phyloP scores from a whole-genome alignment of 2,888 invertebrate genomes.

The Dryobotodes eremita region DNA sequence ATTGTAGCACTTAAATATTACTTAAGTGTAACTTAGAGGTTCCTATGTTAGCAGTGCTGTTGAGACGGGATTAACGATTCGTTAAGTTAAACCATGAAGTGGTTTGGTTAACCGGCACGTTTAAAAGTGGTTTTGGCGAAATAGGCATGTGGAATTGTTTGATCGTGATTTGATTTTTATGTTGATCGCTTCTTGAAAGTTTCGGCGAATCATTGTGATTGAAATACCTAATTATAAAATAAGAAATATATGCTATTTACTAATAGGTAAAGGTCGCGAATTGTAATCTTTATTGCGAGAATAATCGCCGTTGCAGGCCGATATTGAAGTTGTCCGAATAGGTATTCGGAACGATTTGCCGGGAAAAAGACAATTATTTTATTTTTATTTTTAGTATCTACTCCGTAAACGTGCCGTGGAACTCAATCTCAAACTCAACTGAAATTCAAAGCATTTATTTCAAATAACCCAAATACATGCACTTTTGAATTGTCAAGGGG shows the following conservation, averaged over 20 bases:
- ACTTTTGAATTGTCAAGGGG: no score
- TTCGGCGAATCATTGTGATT: background rate
- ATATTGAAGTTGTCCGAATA: background rate
- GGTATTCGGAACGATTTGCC: background rate
- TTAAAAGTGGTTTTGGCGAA: constrained; percentile 28
- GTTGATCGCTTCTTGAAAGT: background rate
- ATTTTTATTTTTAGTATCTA: background rate
- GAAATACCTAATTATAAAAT: background rate
- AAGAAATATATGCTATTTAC: background rate
- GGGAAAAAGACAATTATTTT: background rate
- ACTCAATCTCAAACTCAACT: no score
- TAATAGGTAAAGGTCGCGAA: no score
- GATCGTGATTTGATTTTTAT: background rate
- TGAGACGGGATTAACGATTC: constrained; percentile 56
- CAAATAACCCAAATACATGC: no score
- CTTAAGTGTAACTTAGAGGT: constrained; percentile 51
- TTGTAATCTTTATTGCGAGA: no score
- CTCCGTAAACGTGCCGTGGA: no score
- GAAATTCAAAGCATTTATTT: no score
- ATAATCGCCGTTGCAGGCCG: no score
- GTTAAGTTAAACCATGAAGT: constrained; percentile 44
- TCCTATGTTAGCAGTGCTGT: constrained; percentile 47
- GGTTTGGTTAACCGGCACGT: constrained; percentile 33
- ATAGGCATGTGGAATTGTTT: background rate
- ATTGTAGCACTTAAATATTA: constrained; percentile 64